Percentiles rank a stretch among this genome's conserved stretches.
phyloP scores from a whole-genome alignment of 2,888 invertebrate species.

The Clepsis dumicolana region DNA sequence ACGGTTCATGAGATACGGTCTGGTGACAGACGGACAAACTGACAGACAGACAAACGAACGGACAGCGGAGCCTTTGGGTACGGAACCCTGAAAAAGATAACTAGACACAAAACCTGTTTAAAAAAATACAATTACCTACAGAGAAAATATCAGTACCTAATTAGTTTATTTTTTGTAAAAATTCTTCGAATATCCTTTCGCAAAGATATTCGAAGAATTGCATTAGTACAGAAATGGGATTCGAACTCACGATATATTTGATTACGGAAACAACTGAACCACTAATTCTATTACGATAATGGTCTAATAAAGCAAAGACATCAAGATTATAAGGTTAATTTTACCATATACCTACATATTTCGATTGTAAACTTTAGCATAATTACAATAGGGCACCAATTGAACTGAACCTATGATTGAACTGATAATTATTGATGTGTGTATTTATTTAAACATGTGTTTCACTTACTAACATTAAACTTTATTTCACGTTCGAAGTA shows the following conservation, averaged over 20 bases:
- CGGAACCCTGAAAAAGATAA: no score
- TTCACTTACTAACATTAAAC: no score
- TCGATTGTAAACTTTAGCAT: not conserved
- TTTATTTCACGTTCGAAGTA: no score
- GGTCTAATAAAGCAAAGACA: constrained; percentile 10
- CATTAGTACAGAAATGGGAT: constrained; percentile 39
- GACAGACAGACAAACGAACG: no score
- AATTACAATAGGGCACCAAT: not conserved
- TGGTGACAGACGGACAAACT: no score
- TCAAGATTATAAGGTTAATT: not conserved
- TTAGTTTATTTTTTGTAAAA: constrained; percentile 36
- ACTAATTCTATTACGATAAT: constrained; percentile 13
- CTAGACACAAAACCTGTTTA: no score
- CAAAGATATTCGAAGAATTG: constrained; percentile 50
- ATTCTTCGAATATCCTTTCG: constrained; percentile 46
- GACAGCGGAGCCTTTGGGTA: no score
- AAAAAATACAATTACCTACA: no score
- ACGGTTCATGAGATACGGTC: no score
- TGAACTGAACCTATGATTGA: not conserved
- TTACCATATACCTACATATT: not conserved
- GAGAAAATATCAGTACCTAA: no score
- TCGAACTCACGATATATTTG: constrained; percentile 47
- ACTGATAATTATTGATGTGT: no score
- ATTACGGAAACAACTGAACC: constrained; percentile 22
- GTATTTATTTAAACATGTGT: no score